Base-by-base conservation (phyloP, 2,113 vertebrate species). In the Ornithorhynchus anatinus region DNA sequence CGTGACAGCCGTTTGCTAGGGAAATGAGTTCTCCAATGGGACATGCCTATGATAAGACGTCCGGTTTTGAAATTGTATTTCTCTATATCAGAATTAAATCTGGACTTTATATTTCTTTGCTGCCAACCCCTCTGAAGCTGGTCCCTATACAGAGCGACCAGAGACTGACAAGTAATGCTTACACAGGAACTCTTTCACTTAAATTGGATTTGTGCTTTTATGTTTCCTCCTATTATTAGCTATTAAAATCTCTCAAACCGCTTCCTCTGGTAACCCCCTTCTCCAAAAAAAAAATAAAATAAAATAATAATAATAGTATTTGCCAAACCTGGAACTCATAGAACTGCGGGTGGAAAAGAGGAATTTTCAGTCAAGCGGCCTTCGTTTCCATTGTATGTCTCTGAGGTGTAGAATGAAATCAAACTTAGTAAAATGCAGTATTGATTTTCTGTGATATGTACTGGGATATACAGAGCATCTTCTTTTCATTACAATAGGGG, bases 81-180 rank as follows among this genome's bases (percentile, higher is more conserved):
- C 97, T 97, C 95, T 93, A 91, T 98, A 99, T 99, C 97, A 90
- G 97, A 99, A 99, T 99, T 98, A 98, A 98, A 99, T 99, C 97
- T 98, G 96, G 95, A 97, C 96, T 97, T 98, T 98, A 96, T 97
- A 97, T 97, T 96, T 97, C 95, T 96, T 95, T 89, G 91, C 96
- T 93, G 92, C 95, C 92, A 90, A n/a, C 88, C 91, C 93, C 94
- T 94, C 91, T 71, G 92, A 90, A 93, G 94, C 94, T 84, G 91
- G 94, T 93, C 92, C 80, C 93, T 92, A 87, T 92, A 92, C 93
- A 94, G 94, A 93, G 94, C 93, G 94, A 96, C 96, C 94, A 93
- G 72, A 86, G 94, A 94, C 92, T 96, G 96, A 99, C 96, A 98
- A 95, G 95, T 94, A 91, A 89, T 89, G 95, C 95, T 94, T 93